A percentile compares a stretch with the other conserved stretches of the same genome.
phyloP scores from a whole-genome alignment of 1,140 invertebrate genomes.

The Zaprionus gabonicus region DNA sequence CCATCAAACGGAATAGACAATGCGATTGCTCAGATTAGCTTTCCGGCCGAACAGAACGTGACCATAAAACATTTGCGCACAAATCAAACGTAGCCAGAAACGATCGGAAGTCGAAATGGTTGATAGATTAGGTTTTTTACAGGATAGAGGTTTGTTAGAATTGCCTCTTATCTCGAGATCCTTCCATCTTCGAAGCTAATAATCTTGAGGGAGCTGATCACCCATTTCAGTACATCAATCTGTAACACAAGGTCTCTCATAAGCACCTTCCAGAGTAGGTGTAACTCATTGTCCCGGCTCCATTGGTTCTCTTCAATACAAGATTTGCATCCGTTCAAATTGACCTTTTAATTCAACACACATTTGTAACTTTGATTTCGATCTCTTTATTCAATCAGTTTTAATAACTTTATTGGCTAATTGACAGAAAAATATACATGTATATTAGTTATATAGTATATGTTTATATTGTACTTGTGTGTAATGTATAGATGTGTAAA shows the following conservation, averaged over 20 bases:
- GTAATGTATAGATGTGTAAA: conserved; percentile 40
- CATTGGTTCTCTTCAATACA: no score
- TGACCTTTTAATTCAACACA: no score
- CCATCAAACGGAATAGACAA: conserved; percentile 73
- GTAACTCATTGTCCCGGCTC: no score
- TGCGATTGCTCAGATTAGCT: conserved; percentile 57
- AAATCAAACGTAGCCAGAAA: not conserved
- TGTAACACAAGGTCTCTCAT: no score
- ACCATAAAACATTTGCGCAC: conserved; percentile 43
- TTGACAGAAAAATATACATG: conserved; percentile 74
- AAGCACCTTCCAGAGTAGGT: no score
- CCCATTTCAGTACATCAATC: no score
- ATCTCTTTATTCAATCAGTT: conserved; percentile 49
- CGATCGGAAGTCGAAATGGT: not conserved
- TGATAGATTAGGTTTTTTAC: no score
- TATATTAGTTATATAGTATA: conserved; percentile 24
- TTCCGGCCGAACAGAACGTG: conserved; percentile 57
- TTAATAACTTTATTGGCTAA: conserved; percentile 60
- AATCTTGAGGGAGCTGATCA: no score
- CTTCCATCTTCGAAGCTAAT: no score
- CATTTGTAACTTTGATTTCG: conserved; percentile 19
- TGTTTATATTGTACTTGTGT: conserved; percentile 55
- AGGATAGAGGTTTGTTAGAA: no score
- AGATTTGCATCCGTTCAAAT: no score
- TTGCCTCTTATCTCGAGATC: no score